These are phyloP conservation scores for Botrylloides violaceus DNA, from an alignment of 23 tunicate species.

Conservation along the genomic window DNA sequence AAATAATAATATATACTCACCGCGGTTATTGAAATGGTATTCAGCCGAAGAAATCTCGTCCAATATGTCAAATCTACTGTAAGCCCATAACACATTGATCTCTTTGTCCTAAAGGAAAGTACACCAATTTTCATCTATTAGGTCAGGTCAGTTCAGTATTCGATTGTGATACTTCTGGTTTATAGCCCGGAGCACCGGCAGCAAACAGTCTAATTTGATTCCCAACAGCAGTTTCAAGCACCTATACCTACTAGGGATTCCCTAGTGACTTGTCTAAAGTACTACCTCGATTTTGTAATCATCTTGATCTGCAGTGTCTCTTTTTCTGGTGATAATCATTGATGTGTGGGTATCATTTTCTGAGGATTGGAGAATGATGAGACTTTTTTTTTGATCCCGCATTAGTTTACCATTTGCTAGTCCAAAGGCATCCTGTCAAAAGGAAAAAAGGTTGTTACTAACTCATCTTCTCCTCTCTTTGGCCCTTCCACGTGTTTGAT, in stretches of 20 bases:
- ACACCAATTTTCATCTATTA: too few species aligned
- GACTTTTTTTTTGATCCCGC: not conserved
- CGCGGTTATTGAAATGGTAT: conserved; percentile 11
- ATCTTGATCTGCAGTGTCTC: conserved; percentile 1
- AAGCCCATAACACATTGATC: conserved; percentile 22
- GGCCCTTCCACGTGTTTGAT: too few species aligned
- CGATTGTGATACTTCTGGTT: not conserved
- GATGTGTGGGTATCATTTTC: conserved; percentile 27
- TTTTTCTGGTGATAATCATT: not conserved
- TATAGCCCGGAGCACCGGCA: not conserved
- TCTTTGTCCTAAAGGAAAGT: not conserved
- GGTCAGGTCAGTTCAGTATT: too few species aligned
- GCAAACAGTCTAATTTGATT: not conserved
- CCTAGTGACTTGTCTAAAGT: not conserved
- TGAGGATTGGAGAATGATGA: conserved; percentile 9
- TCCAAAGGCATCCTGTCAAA: conserved; percentile 5
- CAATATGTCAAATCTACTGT: not conserved
- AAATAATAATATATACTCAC: too few species aligned
- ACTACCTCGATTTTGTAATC: conserved; percentile 8
- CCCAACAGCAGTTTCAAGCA: too few species aligned
- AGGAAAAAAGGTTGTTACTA: not conserved
- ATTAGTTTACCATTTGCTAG: not conserved
- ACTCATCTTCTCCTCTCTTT: not conserved
- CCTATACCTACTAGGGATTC: not conserved
- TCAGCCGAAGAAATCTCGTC: not conserved